A percentile compares a stretch with the other conserved stretches of the same genome.
phyloP scores from a whole-genome alignment of 2,113 vertebrate species.

The Bungarus multicinctus region DNA sequence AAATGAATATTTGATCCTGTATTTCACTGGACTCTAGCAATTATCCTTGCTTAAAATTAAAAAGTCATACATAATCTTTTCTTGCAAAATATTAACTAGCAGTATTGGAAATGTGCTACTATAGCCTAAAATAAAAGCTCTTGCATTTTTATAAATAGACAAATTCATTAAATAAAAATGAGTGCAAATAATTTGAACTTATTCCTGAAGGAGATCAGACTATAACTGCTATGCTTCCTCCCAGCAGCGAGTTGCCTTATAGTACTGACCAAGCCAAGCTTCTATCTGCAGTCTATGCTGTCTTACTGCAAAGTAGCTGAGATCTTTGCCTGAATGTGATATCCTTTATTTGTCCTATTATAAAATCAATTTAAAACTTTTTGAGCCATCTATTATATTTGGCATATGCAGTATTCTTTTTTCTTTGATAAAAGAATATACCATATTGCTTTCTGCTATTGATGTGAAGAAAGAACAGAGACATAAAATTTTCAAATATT shows the following conservation, averaged over 20 bases:
- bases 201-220: not conserved
- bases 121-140: not conserved
- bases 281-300: not conserved
- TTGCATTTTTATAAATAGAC: not conserved
- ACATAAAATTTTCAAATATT: conserved; percentile 1
- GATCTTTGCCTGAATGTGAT: not conserved
- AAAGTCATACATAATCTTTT: too few species aligned
- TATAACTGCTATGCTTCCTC: not conserved
- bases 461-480: not conserved
- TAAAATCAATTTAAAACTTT: conserved; percentile 8
- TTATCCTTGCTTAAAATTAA: too few species aligned
- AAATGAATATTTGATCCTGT: too few species aligned
- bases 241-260: not conserved
- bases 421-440: conserved; percentile 13
- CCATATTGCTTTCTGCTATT: not conserved
- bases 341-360: not conserved
- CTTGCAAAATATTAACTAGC: too few species aligned
- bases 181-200: not conserved
- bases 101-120: not conserved
- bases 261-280: not conserved
- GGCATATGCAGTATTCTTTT: not conserved
- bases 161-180: not conserved
- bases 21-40: too few species aligned
- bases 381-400: not conserved
- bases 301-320: not conserved